These are phyloP conservation scores for Pterois miles DNA, from an alignment of 2,797 vertebrate genomes.

Conservation along the genomic window DNA sequence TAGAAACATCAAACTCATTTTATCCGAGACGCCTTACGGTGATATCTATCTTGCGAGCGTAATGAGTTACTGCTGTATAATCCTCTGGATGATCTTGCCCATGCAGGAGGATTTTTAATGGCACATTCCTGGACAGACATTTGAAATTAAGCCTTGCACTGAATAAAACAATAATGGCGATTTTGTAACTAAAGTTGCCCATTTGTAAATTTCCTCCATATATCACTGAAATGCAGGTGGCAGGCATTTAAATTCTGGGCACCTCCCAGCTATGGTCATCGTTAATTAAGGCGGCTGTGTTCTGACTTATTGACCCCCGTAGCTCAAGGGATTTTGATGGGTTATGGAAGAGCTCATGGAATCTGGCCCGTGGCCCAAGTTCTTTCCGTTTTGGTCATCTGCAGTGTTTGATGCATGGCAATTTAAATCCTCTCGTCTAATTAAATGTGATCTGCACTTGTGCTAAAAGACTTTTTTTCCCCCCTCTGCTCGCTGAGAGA, in stretches of 20 bases:
- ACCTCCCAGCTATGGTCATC: slow-evolving; percentile 81
- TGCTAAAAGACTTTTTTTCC: slow-evolving; percentile 88
- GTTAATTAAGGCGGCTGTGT: slow-evolving; percentile 86
- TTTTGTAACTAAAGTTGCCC: slow-evolving; percentile 34
- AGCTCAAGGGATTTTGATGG: slow-evolving; percentile 86
- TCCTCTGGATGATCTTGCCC: slow-evolving; percentile 37
- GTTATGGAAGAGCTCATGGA: slow-evolving; percentile 85
- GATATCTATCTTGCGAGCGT: slow-evolving; percentile 50
- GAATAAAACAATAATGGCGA: slow-evolving; percentile 44
- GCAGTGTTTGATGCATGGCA: slow-evolving; percentile 86
- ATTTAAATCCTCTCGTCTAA: slow-evolving; percentile 89
- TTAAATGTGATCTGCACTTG: slow-evolving; percentile 89
- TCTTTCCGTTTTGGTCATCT: slow-evolving; percentile 81
- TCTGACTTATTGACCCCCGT: slow-evolving; percentile 85
- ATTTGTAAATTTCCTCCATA: slow-evolving; percentile 58
- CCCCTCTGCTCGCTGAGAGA: slow-evolving; percentile 75
- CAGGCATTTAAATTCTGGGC: slow-evolving; percentile 77
- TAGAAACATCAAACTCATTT: slow-evolving; percentile 61
- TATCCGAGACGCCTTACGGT: slow-evolving; percentile 35
- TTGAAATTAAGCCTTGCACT: slow-evolving; percentile 19
- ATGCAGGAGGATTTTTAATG: slow-evolving; percentile 46
- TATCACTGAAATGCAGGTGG: slow-evolving; percentile 59
- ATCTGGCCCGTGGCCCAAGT: slow-evolving; percentile 84
- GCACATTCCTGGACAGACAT: slow-evolving; percentile 28
- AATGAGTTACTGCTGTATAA: slow-evolving; percentile 52